A percentile compares a stretch with the other conserved stretches of the same genome.
These are phyloP conservation scores for Coregonus clupeaformis DNA, from an alignment of 2,113 vertebrate genomes.

Conservation along the genomic window DNA sequence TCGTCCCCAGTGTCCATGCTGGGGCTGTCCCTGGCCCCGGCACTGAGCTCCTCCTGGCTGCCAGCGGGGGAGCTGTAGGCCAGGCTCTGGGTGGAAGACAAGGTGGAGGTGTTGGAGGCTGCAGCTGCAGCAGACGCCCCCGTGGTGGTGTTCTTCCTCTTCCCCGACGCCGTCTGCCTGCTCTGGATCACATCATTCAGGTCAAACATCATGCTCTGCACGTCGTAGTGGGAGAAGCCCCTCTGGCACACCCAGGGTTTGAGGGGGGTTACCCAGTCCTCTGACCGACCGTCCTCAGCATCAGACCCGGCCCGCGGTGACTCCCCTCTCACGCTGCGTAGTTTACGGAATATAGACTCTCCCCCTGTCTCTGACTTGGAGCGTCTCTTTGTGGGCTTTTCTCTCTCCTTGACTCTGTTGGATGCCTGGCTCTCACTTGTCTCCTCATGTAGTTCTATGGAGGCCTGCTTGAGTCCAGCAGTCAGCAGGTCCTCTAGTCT, in stretches of 20 bases:
- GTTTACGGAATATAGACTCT: conserved; percentile 93
- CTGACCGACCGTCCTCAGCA: conserved; percentile 83
- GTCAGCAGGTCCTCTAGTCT: conserved; percentile 86
- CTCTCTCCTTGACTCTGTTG: conserved; percentile 77
- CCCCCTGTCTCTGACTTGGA: conserved; percentile 94
- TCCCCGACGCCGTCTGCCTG: conserved; percentile 85
- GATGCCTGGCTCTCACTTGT: conserved; percentile 67
- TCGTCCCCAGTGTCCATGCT: conserved; percentile 87
- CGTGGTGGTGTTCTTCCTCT: conserved; percentile 89
- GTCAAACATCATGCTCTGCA: conserved; percentile 93
- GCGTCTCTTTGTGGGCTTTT: conserved; percentile 90
- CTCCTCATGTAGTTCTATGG: conserved; percentile 82
- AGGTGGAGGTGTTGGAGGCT: conserved; percentile 85
- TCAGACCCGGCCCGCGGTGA: conserved; percentile 80
- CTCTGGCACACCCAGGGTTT: conserved; percentile 90
- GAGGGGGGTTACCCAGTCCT: conserved; percentile 71
- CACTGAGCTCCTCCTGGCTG: conserved; percentile 92
- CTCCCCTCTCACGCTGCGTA: conserved; percentile 88
- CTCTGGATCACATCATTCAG: conserved; percentile 85
- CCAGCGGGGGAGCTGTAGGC: conserved; percentile 92
- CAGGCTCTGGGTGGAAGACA: conserved; percentile 72
- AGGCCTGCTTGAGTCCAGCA: conserved; percentile 63
- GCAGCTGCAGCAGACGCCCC: conserved; percentile 91
- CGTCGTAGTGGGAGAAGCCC: conserved; percentile 92
- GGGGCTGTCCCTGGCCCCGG: conserved; percentile 78